A percentile compares a stretch with the other conserved stretches of the same genome.
Conservation (phyloP, 2,113 vertebrate species). For the Proterorhinus semilunaris region DNA sequence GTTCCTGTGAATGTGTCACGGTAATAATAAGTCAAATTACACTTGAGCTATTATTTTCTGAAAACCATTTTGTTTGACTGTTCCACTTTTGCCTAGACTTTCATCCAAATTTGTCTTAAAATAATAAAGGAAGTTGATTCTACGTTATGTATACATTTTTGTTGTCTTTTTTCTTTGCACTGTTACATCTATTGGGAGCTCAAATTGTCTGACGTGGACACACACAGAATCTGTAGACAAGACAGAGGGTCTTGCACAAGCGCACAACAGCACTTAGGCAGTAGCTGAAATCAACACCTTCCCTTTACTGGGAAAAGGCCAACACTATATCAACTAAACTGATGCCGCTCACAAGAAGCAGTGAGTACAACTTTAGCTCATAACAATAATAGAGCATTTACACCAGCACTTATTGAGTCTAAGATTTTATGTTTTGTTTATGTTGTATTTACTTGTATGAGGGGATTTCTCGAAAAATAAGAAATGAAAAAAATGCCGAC, state of each 20-base stretch:
- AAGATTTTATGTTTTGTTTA: too few species aligned
- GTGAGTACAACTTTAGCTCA: background rate
- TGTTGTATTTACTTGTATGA: too few species aligned
- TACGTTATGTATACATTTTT: too few species aligned
- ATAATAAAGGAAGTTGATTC: too few species aligned
- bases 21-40: slow-evolving; percentile 45
- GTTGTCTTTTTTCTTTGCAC: too few species aligned
- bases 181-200: too few species aligned
- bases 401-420: background rate
- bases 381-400: background rate
- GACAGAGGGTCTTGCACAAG: too few species aligned
- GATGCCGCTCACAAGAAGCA: background rate
- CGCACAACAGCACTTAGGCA: background rate
- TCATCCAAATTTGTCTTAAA: background rate
- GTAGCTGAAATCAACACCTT: background rate
- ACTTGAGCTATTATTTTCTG: slow-evolving; percentile 29
- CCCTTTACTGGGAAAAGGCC: too few species aligned
- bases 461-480: slow-evolving; percentile 4
- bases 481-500: slow-evolving; percentile 23
- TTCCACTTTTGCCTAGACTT: background rate
- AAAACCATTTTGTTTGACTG: slow-evolving; percentile 32
- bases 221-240: too few species aligned
- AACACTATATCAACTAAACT: background rate
- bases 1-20: slow-evolving; percentile 19
- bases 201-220: too few species aligned